These are phyloP conservation scores for Calephelis perditalis DNA, from an alignment of 2,888 invertebrate genomes.

Conservation along the genomic window DNA sequence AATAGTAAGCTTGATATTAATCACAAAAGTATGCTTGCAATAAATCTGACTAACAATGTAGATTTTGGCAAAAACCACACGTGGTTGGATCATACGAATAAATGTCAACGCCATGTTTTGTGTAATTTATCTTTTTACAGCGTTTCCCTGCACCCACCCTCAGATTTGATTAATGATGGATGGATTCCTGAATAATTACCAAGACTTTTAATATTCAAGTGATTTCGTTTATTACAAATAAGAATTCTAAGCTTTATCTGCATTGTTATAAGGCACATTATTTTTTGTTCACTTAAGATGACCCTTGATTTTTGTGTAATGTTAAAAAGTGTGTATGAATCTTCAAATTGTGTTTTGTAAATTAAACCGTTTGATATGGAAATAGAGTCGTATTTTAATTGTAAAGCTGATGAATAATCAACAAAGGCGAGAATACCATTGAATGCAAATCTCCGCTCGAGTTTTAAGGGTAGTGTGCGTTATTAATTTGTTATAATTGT, in stretches of 20 bases:
- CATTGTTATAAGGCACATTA: slow-evolving; percentile 40
- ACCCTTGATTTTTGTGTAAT: slow-evolving; percentile 53
- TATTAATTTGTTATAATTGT: slow-evolving; percentile 77
- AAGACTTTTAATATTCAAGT: slow-evolving; percentile 78
- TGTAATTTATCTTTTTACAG: slow-evolving; percentile 76
- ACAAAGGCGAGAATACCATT: slow-evolving; percentile 65
- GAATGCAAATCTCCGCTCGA: slow-evolving; percentile 76
- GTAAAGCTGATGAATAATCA: slow-evolving; percentile 39
- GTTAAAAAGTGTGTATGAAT: slow-evolving; percentile 39
- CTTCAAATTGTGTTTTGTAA: slow-evolving; percentile 26
- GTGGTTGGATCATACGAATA: slow-evolving; percentile 50
- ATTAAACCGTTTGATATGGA: background rate
- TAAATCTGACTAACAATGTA: slow-evolving; percentile 52
- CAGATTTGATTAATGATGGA: slow-evolving; percentile 76
- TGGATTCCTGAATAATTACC: slow-evolving; percentile 79
- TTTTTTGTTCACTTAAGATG: slow-evolving; percentile 46
- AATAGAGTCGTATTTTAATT: slow-evolving; percentile 35
- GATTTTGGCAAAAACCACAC: slow-evolving; percentile 43
- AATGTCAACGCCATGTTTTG: slow-evolving; percentile 65
- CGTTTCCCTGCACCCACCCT: slow-evolving; percentile 64
- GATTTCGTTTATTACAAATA: slow-evolving; percentile 46
- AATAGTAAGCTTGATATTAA: slow-evolving; percentile 32
- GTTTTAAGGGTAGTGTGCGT: slow-evolving; percentile 75
- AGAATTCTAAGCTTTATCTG: slow-evolving; percentile 38
- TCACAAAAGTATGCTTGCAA: slow-evolving; percentile 33